Conservation (phyloP, 2,888 invertebrate genomes). For the Rotaria sp. region DNA sequence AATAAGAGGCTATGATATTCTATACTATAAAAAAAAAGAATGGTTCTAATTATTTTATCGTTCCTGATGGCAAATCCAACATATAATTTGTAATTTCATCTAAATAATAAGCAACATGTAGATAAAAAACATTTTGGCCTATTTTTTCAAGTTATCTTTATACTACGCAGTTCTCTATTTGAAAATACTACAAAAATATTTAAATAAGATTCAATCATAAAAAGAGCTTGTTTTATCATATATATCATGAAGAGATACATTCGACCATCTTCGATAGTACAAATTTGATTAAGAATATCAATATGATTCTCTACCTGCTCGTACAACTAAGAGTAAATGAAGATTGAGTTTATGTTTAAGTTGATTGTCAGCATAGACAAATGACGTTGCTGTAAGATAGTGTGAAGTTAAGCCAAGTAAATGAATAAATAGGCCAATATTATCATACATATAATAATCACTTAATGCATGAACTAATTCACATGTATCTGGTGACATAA, state of each 20-base stretch:
- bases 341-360: background rate
- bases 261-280: too few species aligned
- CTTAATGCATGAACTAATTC: background rate
- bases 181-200: too few species aligned
- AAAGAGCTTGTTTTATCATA: too few species aligned
- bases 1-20: background rate
- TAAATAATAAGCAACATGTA: background rate
- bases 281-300: background rate
- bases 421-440: background rate
- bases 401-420: background rate
- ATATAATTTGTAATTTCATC: background rate
- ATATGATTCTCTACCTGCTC: background rate
- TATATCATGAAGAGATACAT: too few species aligned
- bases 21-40: background rate
- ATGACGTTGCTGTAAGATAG: background rate
- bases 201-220: too few species aligned
- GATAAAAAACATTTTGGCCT: background rate
- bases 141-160: background rate
- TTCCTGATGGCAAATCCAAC: background rate
- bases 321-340: background rate
- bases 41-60: background rate
- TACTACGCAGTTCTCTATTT: too few species aligned
- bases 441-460: conserved; percentile 13
- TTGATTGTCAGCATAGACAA: conserved; percentile 5
- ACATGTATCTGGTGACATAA: background rate